Conservation (phyloP, 1,140 invertebrate species). For the Spodoptera litura region DNA sequence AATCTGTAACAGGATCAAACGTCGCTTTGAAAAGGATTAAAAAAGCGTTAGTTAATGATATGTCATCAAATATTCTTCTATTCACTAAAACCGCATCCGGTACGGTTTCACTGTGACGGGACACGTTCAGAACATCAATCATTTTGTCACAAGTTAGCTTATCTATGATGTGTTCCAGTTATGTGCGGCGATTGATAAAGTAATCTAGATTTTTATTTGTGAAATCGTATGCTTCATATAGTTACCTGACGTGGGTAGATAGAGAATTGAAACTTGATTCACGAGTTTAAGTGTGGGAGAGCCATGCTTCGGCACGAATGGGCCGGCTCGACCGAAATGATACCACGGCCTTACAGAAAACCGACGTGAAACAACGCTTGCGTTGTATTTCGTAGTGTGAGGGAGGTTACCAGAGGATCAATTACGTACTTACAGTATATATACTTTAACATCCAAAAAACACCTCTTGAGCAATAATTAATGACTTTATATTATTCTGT, state of each 20-base stretch:
- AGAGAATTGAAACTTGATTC: too few species aligned
- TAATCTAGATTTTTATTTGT: background rate
- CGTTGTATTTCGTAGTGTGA: too few species aligned
- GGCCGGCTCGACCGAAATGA: too few species aligned
- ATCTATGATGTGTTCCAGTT: constrained; percentile 19
- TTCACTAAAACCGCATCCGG: constrained; percentile 30
- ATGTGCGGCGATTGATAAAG: background rate
- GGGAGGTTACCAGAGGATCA: too few species aligned
- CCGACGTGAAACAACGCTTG: too few species aligned
- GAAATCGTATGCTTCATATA: background rate
- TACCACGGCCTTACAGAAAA: too few species aligned
- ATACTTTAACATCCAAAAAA: background rate
- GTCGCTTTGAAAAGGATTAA: background rate
- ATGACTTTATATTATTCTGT: constrained; percentile 13
- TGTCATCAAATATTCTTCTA: constrained; percentile 27
- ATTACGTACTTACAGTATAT: too few species aligned
- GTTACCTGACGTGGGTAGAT: background rate
- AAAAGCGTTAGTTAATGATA: background rate
- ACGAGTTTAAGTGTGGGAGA: too few species aligned
- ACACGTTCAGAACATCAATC: constrained; percentile 10
- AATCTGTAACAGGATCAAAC: background rate
- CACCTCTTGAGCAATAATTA: constrained; percentile 20
- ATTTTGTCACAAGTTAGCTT: constrained; percentile 14
- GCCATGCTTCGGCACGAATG: too few species aligned
- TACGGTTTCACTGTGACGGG: background rate